Base-by-base conservation (phyloP, 2,113 vertebrate species). In the Numida meleagris region DNA sequence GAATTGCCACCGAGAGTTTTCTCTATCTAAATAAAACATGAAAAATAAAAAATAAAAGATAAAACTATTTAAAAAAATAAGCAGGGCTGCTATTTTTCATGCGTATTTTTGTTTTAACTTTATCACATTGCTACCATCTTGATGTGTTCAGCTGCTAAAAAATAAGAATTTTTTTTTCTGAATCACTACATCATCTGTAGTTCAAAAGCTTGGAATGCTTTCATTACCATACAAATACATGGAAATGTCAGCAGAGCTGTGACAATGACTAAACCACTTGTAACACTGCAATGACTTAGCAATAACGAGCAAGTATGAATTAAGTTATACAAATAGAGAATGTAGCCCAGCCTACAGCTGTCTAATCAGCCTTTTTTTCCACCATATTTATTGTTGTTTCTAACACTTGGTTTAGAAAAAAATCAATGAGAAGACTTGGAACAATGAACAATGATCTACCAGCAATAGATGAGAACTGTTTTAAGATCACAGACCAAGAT, bases 211-310 rank as follows among this genome's bases (percentile, higher is more conserved):
- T 75, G 16, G 14, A 72, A 78, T 40, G 81, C 0, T 15, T 71
- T 83, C 71, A 62, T 20, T 84, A 48, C 50, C 84, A 66, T 45
- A 38, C n/a, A 63, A 74, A 93, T 73, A 48, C 46, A 81, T 67
- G 12, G 24, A 92, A 94, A 88, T 81, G 58, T 81, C 68, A 72
- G 20, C 46, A 84, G 66, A 93, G 43, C 14, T 93, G 24, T 82
- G 40, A 66, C n/a, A 82, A 40, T 12, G 82, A 33, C 40, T 82
- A 80, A 86, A 92, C 92, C 45, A 71, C n/a, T n/a, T 66, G 5
- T 59, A 84, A 72, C 14, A 46, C 31, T 72, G 12, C 40, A 12
- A 21, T 72, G 12, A 55, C 16, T 43, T 40, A 78, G 12, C 11
- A 67, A 74, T 81, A 59, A 5, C 67, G 27, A 2, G 4, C 77